Conservation (phyloP, 2,113 vertebrate species). For the Ivindomyrus marchei region DNA sequence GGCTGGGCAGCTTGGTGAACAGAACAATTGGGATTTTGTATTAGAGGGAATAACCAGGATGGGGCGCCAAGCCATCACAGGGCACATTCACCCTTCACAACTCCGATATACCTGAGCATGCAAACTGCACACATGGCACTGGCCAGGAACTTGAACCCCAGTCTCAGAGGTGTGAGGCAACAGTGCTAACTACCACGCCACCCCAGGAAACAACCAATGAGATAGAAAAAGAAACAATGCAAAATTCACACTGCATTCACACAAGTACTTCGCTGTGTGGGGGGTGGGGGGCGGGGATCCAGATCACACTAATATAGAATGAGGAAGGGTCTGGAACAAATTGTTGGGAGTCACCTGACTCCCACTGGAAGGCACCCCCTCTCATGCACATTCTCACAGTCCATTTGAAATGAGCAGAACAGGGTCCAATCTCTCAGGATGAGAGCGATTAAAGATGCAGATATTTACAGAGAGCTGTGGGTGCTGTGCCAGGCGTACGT, state of each 20-base stretch:
- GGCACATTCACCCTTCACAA: not conserved
- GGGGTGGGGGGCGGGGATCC: not conserved
- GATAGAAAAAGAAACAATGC: not conserved
- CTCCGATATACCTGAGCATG: not conserved
- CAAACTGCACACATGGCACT: not conserved
- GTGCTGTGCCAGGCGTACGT: not conserved
- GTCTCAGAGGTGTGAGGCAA: not conserved
- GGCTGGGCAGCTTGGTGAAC: not conserved
- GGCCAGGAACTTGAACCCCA: not conserved
- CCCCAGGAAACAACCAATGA: not conserved
- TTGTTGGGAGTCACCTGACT: not conserved
- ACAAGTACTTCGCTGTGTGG: not conserved
- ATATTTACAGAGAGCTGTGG: not conserved
- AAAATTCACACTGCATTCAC: not conserved
- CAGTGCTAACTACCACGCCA: not conserved
- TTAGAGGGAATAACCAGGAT: not conserved
- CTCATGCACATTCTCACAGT: not conserved
- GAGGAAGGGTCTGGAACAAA: not conserved
- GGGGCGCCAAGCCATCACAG: not conserved
- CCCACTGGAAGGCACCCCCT: not conserved
- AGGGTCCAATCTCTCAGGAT: not conserved
- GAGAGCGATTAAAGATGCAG: not conserved
- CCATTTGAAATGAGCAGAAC: not conserved
- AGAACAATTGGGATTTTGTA: not conserved
- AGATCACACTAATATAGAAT: not conserved